Conservation (phyloP, 2,797 vertebrate genomes). For the Coranthus polyacanthus region DNA sequence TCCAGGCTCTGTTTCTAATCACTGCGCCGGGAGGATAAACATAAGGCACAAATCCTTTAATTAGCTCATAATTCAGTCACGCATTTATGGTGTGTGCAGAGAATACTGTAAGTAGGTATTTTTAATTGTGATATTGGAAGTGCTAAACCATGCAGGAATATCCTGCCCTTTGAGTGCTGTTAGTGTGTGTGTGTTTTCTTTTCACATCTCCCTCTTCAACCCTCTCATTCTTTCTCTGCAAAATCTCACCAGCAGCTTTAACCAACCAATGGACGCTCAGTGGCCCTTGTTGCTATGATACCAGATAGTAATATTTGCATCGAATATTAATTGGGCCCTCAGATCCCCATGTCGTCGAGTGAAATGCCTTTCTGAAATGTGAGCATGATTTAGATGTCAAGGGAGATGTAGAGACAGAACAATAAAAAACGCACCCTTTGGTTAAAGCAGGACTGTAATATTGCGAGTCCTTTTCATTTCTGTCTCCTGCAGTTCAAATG, state of each 20-base stretch:
- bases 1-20: constrained; percentile 34
- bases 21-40: constrained; percentile 30
- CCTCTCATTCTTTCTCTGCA: constrained; percentile 45
- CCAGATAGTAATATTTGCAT: constrained; percentile 80
- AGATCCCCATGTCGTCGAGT: constrained; percentile 50
- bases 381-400: constrained; percentile 52
- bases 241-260: constrained; percentile 54
- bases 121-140: constrained; percentile 37
- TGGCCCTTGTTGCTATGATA: constrained; percentile 85
- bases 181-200: constrained; percentile 15
- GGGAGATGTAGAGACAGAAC: constrained; percentile 25
- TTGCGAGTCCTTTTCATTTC: constrained; percentile 17
- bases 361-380: constrained; percentile 66
- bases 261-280: constrained; percentile 53
- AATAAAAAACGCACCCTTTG: constrained; percentile 15
- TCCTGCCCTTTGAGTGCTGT: constrained; percentile 29
- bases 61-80: constrained; percentile 54
- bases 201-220: constrained; percentile 31
- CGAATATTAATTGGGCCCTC: constrained; percentile 80
- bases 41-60: constrained; percentile 49
- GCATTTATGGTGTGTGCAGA: not conserved
- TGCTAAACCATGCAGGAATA: constrained; percentile 10
- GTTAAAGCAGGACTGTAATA: constrained; percentile 2
- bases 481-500: constrained; percentile 16
- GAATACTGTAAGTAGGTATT: constrained; percentile 15